A percentile compares a stretch with the other conserved stretches of the same genome.
Evolutionary conservation across 2,113 vertebrate species (phyloP).

Genomic region (Sinocyclocheilus grahami): DNA sequence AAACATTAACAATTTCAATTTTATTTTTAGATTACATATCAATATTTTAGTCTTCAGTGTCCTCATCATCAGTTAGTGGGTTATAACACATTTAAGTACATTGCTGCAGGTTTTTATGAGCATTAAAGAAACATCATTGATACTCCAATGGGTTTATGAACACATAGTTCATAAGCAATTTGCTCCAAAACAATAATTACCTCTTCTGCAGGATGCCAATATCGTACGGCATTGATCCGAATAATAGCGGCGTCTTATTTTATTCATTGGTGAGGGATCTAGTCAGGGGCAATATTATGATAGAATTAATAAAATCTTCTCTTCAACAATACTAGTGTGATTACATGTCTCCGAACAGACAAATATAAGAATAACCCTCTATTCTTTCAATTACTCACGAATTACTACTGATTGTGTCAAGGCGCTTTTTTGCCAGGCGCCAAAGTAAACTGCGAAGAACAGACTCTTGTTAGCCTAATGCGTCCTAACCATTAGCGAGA

Average conservation of each 20-base stretch:
- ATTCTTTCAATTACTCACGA: slow-evolving; percentile 59
- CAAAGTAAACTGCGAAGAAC: slow-evolving; percentile 77
- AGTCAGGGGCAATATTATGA: slow-evolving; percentile 57
- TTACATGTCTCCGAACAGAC: slow-evolving; percentile 50
- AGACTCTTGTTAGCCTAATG: slow-evolving; percentile 84
- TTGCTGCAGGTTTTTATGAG: neutral
- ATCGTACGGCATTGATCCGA: slow-evolving; percentile 41
- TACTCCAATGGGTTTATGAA: slow-evolving; percentile 15
- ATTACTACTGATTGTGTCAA: slow-evolving; percentile 58
- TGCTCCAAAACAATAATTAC: slow-evolving; percentile 48
- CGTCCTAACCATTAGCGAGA: slow-evolving; percentile 86
- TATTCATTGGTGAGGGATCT: slow-evolving; percentile 24
- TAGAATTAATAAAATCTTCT: slow-evolving; percentile 52
- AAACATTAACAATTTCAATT: too few relatives aligned
- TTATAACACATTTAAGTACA: neutral
- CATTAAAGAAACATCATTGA: neutral
- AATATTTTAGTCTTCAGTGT: neutral
- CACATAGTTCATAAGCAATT: neutral
- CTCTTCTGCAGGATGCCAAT: slow-evolving; percentile 19
- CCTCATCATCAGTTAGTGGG: neutral
- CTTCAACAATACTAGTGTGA: slow-evolving; percentile 56
- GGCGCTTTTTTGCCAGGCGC: slow-evolving; percentile 49
- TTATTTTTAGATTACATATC: too few relatives aligned
- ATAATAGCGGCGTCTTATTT: slow-evolving; percentile 38
- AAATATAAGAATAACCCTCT: slow-evolving; percentile 53